phyloP scores from a whole-genome alignment of 2,113 vertebrate genomes.

The Pseudolaguvia tuberculata region DNA sequence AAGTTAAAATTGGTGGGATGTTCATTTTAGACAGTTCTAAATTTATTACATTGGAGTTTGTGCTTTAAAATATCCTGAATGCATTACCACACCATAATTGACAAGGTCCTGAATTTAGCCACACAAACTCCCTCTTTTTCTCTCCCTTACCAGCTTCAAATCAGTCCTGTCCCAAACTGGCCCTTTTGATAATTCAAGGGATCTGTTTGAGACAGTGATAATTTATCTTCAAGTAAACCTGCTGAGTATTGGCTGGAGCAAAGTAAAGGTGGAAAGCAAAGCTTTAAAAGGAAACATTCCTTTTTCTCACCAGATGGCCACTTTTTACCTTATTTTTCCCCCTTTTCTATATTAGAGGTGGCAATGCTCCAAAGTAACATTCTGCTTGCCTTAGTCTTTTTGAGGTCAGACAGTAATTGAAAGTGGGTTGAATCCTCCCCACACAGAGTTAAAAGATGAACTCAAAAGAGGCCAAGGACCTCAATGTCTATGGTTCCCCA shows the following conservation, averaged over 20 bases:
- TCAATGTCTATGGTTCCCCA: slow-evolving; percentile 9
- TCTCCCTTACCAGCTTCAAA: slow-evolving; percentile 11
- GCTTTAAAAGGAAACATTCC: slow-evolving; percentile 16
- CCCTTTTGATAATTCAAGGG: background rate
- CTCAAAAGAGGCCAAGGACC: slow-evolving; percentile 20
- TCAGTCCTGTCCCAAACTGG: background rate
- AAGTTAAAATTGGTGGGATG: background rate
- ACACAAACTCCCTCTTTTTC: slow-evolving; percentile 10
- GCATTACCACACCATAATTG: too few species aligned
- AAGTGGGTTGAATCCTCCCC: slow-evolving; percentile 35
- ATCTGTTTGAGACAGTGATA: slow-evolving; percentile 11
- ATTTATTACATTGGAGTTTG: background rate
- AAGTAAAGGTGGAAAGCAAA: background rate
- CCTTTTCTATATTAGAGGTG: slow-evolving; percentile 48
- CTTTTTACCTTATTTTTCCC: background rate
- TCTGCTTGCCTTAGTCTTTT: slow-evolving; percentile 34
- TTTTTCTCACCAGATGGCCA: background rate
- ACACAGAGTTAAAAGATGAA: slow-evolving; percentile 39
- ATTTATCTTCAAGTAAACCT: slow-evolving; percentile 29
- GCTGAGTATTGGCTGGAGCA: slow-evolving; percentile 17
- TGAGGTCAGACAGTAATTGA: slow-evolving; percentile 35
- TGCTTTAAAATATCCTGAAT: background rate
- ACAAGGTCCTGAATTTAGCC: slow-evolving; percentile 6
- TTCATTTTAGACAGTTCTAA: background rate
- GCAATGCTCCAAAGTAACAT: slow-evolving; percentile 29